Evolutionary conservation across 2,888 invertebrate genomes (phyloP).

Genomic region (Nudaria mundana): DNA sequence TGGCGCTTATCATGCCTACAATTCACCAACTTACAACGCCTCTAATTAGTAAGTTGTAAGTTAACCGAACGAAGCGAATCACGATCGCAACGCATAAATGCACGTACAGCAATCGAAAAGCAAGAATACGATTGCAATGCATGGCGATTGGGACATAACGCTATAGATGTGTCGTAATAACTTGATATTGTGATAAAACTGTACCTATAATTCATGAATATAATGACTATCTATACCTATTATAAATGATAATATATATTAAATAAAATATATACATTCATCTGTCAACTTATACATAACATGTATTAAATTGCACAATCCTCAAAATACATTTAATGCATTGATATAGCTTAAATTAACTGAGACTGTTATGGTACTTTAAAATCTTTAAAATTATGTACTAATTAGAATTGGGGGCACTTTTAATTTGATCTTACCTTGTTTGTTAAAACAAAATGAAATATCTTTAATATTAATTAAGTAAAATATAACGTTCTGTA

Average conservation of each 20-base stretch:
- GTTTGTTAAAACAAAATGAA: too few species aligned
- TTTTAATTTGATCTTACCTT: too few species aligned
- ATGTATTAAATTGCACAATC: conserved; percentile 32
- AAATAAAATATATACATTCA: conserved; percentile 11
- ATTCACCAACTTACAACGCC: too few species aligned
- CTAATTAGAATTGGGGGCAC: not conserved
- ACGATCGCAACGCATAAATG: too few species aligned
- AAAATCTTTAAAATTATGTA: not conserved
- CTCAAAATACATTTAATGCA: conserved; percentile 20
- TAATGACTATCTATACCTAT: not conserved
- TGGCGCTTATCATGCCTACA: too few species aligned
- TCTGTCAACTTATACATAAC: conserved; percentile 14
- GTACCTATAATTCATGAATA: too few species aligned
- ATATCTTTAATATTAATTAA: too few species aligned
- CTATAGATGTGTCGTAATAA: not conserved
- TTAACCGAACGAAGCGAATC: too few species aligned
- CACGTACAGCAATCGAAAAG: too few species aligned
- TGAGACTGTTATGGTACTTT: not conserved
- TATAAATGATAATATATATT: not conserved
- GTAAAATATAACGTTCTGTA: too few species aligned
- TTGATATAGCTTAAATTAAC: not conserved
- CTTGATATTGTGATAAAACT: not conserved
- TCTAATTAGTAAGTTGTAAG: too few species aligned
- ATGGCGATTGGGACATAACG: not conserved
- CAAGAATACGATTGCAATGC: too few species aligned